phyloP scores from a whole-genome alignment of 1,140 invertebrate genomes.

The Pachypsylla venusta region DNA sequence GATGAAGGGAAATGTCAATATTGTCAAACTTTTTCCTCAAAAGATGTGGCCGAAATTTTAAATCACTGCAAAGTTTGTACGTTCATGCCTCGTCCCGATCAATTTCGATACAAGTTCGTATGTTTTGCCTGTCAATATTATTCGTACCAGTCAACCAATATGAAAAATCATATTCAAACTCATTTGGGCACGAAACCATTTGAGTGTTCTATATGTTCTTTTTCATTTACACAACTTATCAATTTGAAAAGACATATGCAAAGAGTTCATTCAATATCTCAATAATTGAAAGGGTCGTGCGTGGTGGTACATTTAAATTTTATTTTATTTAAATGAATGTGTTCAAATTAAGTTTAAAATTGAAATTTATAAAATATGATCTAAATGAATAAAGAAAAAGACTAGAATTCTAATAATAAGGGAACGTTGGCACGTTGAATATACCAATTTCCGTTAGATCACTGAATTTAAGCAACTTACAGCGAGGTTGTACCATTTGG shows the following conservation, averaged over 20 bases:
- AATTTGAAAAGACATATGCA: conserved; percentile 45
- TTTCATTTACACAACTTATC: conserved; percentile 39
- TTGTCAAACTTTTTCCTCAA: not conserved
- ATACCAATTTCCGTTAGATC: no score
- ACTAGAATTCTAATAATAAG: no score
- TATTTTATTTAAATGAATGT: no score
- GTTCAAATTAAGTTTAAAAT: no score
- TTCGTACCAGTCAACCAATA: conserved; percentile 27
- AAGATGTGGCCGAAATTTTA: not conserved
- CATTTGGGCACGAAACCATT: conserved; percentile 21
- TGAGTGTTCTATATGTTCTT: conserved; percentile 37
- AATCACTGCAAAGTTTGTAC: not conserved
- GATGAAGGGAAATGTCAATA: not conserved
- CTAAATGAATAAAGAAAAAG: no score
- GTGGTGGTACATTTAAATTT: no score
- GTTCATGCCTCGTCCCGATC: not conserved
- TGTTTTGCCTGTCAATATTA: not conserved
- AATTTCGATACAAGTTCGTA: not conserved
- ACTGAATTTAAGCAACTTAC: no score
- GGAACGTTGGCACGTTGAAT: no score
- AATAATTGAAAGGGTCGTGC: no score
- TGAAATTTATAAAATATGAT: no score
- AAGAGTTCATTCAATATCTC: conserved; percentile 21
- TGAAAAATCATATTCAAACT: conserved; percentile 47
- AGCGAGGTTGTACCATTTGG: no score